Base-by-base conservation (phyloP, 1,140 invertebrate species). In the Pollicipes pollicipes region DNA sequence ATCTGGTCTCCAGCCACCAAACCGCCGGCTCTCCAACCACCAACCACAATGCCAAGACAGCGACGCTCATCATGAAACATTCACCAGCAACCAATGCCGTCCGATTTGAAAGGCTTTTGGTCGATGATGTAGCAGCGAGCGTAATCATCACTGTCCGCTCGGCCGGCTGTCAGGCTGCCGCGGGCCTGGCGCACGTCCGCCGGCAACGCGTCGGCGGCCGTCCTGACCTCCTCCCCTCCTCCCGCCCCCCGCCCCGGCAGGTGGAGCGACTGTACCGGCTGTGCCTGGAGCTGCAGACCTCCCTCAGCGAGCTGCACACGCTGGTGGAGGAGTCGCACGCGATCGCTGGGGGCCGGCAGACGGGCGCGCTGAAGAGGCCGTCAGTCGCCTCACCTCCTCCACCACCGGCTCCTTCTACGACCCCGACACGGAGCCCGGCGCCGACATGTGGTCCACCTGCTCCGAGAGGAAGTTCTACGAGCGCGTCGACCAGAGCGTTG, bases 201-300 rank as follows among this genome's bases (percentile, higher is more conserved):
- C n/a, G n/a, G n/a, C n/a, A n/a, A n/a, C n/a, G n/a, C n/a, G n/a
- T n/a, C n/a, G n/a, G n/a, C n/a, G n/a, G n/a, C n/a, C n/a, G n/a
- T n/a, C n/a, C 17, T 68, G 70, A 70, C n/a, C 64, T 66, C 26
- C 27, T n/a, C 58, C 26, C 70, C 21, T 70, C 35, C 26, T 21
- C 45, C 30, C 70, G 69, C 28, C 21, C n/a, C 69, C 21, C 17
- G 27, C 45, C 27, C 31, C 29, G 63, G 30, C 27, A 45, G 69
- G 27, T 72, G 30, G 26, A 30, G 66, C 31, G 27, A n/a, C 27
- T 74, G 24, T 28, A 35, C 27, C 28, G 28, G 37, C 58, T 67
- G 28, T 28, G 45, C 26, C 29, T 67, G 35, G 30, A 64, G 68
- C 28, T 31, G 64, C n/a, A 29, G n/a, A n/a, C 66, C 24, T 71